Percentiles rank a stretch among this genome's conserved stretches.
Conservation (phyloP, 2,888 invertebrate species). For the Agriotes lineatus region DNA sequence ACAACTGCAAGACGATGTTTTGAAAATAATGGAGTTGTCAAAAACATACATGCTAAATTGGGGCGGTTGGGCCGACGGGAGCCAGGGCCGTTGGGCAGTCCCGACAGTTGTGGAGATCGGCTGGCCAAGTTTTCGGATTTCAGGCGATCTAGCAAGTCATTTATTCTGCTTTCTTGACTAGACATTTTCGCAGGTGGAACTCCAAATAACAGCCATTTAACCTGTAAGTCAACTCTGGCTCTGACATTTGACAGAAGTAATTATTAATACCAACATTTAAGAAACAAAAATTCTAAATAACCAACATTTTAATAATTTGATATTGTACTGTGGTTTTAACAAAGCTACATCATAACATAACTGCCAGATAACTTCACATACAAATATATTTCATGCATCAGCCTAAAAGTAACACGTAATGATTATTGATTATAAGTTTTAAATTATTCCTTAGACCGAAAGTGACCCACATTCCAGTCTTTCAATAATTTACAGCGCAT, state of each 20-base stretch:
- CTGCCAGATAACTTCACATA: too few relatives aligned
- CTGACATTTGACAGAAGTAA: conserved; percentile 22
- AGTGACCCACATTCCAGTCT: too few relatives aligned
- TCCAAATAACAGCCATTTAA: conserved; percentile 46
- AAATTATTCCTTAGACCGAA: too few relatives aligned
- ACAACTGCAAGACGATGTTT: conserved; percentile 24
- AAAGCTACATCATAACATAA: too few relatives aligned
- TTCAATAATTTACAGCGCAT: too few relatives aligned
- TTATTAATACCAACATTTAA: background rate
- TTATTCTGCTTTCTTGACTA: conserved; percentile 83
- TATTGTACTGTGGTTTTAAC: too few relatives aligned
- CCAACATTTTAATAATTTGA: background rate
- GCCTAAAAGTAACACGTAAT: too few relatives aligned
- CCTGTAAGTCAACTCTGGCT: conserved; percentile 29
- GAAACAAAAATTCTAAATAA: background rate
- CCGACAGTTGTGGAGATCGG: conserved; percentile 62
- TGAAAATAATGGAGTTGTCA: conserved; percentile 10
- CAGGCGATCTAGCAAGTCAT: conserved; percentile 85
- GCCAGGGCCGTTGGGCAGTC: conserved; percentile 62
- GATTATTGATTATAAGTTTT: too few relatives aligned
- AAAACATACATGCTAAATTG: conserved; percentile 43
- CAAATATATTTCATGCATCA: too few relatives aligned
- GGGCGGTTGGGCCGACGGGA: conserved; percentile 47
- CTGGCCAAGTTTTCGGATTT: conserved; percentile 70
- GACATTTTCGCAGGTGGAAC: conserved; percentile 69